Percentiles rank a stretch among this genome's conserved stretches.
phyloP scores from a whole-genome alignment of 2,113 vertebrate genomes.

The Microtus richardsoni region DNA sequence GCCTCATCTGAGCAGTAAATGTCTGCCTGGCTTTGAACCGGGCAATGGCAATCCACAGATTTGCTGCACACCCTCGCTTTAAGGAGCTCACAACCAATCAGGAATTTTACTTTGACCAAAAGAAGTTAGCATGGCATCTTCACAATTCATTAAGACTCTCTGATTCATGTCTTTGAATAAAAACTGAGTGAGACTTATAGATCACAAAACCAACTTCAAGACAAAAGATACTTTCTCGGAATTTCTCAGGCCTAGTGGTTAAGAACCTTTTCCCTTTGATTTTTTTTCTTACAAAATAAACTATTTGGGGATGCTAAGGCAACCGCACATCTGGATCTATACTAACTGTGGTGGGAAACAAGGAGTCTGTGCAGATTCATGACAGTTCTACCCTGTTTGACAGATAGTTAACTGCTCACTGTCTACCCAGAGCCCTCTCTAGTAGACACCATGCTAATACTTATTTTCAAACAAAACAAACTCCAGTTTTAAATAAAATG shows the following conservation, averaged over 20 bases:
- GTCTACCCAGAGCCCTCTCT: not conserved
- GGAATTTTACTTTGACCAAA: not conserved
- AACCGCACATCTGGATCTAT: not conserved
- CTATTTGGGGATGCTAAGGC: not conserved
- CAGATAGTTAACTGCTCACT: not conserved
- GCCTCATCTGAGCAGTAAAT: not conserved
- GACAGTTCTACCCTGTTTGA: not conserved
- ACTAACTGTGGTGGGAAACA: not conserved
- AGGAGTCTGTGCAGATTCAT: not conserved
- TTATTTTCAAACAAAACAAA: not conserved
- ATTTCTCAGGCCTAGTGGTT: not conserved
- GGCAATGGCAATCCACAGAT: not conserved
- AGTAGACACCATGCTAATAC: not conserved
- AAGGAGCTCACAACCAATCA: not conserved
- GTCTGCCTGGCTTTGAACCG: not conserved
- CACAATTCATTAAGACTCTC: not conserved
- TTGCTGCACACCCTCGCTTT: not conserved
- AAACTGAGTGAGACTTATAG: not conserved
- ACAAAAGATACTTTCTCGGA: constrained; percentile 6
- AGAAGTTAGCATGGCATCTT: not conserved
- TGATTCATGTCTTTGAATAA: not conserved
- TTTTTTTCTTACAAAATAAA: constrained; percentile 46
- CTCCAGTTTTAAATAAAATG: constrained; percentile 15
- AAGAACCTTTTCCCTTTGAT: not conserved
- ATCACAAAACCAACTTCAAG: not conserved